These are phyloP conservation scores for Psittacula cyanocephala DNA, from an alignment of 2,113 vertebrate species.

Conservation along the genomic window DNA sequence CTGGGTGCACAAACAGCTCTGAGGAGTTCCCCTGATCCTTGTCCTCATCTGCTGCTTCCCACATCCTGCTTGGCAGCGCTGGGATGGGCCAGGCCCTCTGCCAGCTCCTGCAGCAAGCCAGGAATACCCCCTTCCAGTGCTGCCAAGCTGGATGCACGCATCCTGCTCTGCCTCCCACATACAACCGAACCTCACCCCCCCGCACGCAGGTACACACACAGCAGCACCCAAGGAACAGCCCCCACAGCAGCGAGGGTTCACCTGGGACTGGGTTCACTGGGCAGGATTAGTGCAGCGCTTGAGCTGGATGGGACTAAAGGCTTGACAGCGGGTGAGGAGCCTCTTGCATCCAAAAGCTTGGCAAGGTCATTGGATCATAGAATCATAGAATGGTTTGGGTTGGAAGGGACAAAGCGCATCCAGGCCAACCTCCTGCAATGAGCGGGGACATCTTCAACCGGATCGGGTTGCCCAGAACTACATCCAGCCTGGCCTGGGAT, in stretches of 20 bases:
- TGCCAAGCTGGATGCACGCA: not conserved
- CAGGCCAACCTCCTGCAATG: not conserved
- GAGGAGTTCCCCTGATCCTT: not conserved
- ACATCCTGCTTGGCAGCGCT: not conserved
- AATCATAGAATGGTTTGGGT: not conserved
- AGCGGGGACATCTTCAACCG: not conserved
- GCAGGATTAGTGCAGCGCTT: not conserved
- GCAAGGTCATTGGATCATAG: not conserved
- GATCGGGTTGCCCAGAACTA: not conserved
- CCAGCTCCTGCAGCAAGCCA: not conserved
- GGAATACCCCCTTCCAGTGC: not conserved
- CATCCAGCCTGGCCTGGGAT: not conserved
- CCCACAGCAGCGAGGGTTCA: rapidly evolving
- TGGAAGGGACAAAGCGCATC: not conserved
- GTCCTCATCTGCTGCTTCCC: not conserved
- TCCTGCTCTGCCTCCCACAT: not conserved
- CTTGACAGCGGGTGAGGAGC: not conserved
- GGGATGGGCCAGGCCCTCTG: not conserved
- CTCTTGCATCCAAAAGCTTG: not conserved
- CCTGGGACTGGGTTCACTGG: rapidly evolving
- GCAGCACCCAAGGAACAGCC: not conserved
- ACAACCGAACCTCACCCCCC: not conserved
- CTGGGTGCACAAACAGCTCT: not conserved
- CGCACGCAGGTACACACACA: rapidly evolving
- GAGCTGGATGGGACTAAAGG: not conserved